Conservation (phyloP, 2,888 invertebrate genomes). For the Labia minor region DNA sequence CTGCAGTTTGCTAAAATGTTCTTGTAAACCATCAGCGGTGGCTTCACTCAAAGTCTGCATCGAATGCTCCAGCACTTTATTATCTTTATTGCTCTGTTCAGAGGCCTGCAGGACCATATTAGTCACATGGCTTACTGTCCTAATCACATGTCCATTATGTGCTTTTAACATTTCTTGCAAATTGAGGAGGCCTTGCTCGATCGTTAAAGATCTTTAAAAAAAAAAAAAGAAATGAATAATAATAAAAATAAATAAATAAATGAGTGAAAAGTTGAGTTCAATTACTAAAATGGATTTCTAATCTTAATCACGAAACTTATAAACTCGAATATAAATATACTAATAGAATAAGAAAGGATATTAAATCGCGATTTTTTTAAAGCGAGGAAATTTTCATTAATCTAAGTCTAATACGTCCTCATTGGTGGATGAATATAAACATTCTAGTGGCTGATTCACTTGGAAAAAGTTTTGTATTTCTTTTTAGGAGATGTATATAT, state of each 20-base stretch:
- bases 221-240: too few relatives aligned
- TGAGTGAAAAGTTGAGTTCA: neutral
- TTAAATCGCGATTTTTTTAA: too few relatives aligned
- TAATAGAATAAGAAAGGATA: too few relatives aligned
- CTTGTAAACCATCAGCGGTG: neutral
- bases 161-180: conserved; percentile 43
- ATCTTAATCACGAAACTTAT: neutral
- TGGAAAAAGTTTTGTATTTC: too few relatives aligned
- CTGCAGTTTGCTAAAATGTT: conserved; percentile 14
- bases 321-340: neutral
- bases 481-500: too few relatives aligned
- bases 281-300: neutral
- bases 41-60: conserved; percentile 20
- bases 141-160: conserved; percentile 34
- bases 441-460: too few relatives aligned
- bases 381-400: too few relatives aligned
- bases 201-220: conserved; percentile 32
- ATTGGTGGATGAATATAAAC: too few relatives aligned
- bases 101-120: conserved; percentile 30
- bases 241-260: too few relatives aligned
- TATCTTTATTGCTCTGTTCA: conserved; percentile 31
- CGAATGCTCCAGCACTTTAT: conserved; percentile 30
- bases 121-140: conserved; percentile 30
- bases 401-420: too few relatives aligned
- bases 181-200: conserved; percentile 45